Base-by-base conservation (phyloP, 2,888 invertebrate species). In the Epinotia nisella region DNA sequence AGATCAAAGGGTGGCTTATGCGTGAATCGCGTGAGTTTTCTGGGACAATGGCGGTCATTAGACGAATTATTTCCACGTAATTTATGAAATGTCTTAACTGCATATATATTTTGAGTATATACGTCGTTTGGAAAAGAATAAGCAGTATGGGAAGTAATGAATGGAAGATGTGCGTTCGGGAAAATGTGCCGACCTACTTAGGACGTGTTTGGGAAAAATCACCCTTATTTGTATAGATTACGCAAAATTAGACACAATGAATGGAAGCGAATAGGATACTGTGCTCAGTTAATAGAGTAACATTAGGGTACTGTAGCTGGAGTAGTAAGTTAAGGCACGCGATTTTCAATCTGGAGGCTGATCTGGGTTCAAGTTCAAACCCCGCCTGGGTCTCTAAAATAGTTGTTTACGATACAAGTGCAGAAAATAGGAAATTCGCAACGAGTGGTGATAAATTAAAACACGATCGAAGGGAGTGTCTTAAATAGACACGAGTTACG, bases 11-110 rank as follows among this genome's bases (percentile, higher is more conserved):
- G 29, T 13, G 9, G 39, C 51, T 62, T 60, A 68, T 56, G 62
- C 49, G 62, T 64, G 69, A 59, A 69, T 73, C 64, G 73, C 69
- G 73, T 73, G 73, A 41, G 61, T 21, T 39, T 49, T 51, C 41
- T 64, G 58, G 61, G 35, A 69, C 73, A 73, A 73, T 69, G 64
- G 62, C 39, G 41, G 56, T 73, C 68, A 69, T 73, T 73, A 73
- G 73, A 11, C 72, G 72, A 73, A 73, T 73, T 73, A 64, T 59
- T 4, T 17, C 5, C 11, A 3, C 2, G 9, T n/a, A 1, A 11
- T 21, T 24, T 21, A 39, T 9, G 7, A 56, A 41, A 66, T n/a
- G 56, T 55, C 21, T 3, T 41, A 66, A 21, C 2, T 35, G 24
- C 17, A 10, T 11, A 29, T 29, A 49, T 17, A n/a, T 62, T 49